Conservation (phyloP, 1,140 invertebrate genomes). For the Cyphomyrmex costatus region DNA sequence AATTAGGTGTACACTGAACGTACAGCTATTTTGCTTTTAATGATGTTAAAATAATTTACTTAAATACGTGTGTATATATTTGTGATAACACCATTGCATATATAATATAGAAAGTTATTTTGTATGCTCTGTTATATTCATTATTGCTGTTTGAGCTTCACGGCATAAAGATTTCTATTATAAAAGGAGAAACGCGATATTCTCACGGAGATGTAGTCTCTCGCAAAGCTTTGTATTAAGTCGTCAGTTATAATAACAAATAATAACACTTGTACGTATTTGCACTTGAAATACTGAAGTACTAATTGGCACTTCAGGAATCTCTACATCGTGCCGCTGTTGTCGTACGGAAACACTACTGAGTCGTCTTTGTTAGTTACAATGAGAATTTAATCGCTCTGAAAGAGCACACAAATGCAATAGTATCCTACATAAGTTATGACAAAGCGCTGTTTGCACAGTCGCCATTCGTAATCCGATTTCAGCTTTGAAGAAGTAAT, state of each 20-base stretch:
- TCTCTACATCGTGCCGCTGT: conserved; percentile 1
- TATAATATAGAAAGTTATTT: not conserved
- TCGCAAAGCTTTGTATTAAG: conserved; percentile 57
- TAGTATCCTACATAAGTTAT: conserved; percentile 54
- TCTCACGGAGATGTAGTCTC: not conserved
- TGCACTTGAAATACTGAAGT: conserved; percentile 54
- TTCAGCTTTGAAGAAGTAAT: conserved; percentile 33
- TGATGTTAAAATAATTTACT: not conserved
- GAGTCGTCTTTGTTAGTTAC: conserved; percentile 51
- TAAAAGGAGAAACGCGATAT: not conserved
- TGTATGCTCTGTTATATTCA: not conserved
- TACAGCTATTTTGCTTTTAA: not conserved
- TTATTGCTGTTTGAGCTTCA: not conserved
- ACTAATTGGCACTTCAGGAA: conserved; percentile 69
- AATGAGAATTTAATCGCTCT: conserved; percentile 54
- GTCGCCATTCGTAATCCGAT: conserved; percentile 41
- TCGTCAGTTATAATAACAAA: conserved; percentile 56
- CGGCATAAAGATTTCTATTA: not conserved
- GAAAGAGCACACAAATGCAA: conserved; percentile 51
- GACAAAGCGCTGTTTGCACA: conserved; percentile 29
- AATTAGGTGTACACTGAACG: not conserved
- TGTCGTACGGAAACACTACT: conserved; percentile 37
- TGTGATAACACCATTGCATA: no score
- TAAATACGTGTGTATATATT: not conserved
- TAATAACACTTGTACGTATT: conserved; percentile 68